Base-by-base conservation (phyloP, 2,113 vertebrate species). In the Pelvicachromis taeniatus region DNA sequence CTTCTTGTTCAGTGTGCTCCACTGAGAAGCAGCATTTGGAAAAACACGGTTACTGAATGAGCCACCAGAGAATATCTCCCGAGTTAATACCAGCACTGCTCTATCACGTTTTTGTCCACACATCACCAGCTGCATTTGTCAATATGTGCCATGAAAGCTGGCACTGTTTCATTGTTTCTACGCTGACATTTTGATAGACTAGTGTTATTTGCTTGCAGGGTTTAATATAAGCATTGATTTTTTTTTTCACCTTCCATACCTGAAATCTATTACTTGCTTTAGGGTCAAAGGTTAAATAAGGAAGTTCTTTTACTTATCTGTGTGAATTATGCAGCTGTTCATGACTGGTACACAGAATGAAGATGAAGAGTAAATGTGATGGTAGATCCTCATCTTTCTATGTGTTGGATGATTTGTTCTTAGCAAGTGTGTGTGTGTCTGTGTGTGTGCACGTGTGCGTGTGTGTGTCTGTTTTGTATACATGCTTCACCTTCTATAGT, bases 171-270 rank as follows among this genome's bases (percentile, higher is more conserved):
- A 86, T 59, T 85, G 86, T 87, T 92, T 90, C 84, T 54, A 17
- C 26, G 77, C 29, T 89, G 83, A 85, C 89, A 91, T 91, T 84
- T 94, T 94, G 90, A 93, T 85, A 78, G 90, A 93, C 88, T 85
- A 80, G 31, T 87, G 93, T 92, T 90, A 92, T 91, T 91, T 88
- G 35, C 80, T 85, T 82, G 78, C 79, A 10, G 17, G 45, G 84
- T 91, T 89, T 90, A 29, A 91, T 85, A 94, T 81, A 79, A 78
- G 85, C 81, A 91, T 92, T 92, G 90, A 91, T 93, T 94, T 92
- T 80, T 82, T 45, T 42, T 45, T 38, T 35, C 68, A 73, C 42
- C 23, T 19, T 31, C 61, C 9, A 26, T 26, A 50, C 23, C 48
- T 4, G 6, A 53, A 54, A 87, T 45, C 65, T 75, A 56, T 23